Conservation (phyloP, 2,113 vertebrate genomes). For the Misgurnus anguillicaudatus region DNA sequence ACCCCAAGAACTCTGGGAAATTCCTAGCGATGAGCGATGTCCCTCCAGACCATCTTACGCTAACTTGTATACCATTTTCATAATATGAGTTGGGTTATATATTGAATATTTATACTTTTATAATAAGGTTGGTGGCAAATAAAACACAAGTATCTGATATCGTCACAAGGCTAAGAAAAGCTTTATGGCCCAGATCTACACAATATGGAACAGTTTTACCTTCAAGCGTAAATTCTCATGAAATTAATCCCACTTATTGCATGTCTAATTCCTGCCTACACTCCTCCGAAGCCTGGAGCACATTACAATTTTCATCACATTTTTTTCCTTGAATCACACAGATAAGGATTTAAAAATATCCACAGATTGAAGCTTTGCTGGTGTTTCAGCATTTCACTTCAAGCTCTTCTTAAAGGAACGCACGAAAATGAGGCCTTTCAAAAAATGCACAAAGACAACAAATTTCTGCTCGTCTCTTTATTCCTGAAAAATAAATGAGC, state of each 20-base stretch:
- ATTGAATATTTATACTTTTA: too few species aligned
- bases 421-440: conserved; percentile 28
- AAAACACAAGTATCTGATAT: too few species aligned
- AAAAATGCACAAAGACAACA: conserved; percentile 42
- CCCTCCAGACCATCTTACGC: background rate
- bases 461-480: conserved; percentile 46
- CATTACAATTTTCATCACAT: conserved; percentile 3
- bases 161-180: too few species aligned
- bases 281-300: conserved; percentile 1
- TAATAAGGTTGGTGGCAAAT: too few species aligned
- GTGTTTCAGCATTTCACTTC: background rate
- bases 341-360: conserved; percentile 38
- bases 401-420: background rate
- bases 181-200: background rate
- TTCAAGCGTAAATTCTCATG: conserved; percentile 13
- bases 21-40: background rate
- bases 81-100: too few species aligned
- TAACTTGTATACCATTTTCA: background rate
- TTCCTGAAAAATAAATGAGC: conserved; percentile 31
- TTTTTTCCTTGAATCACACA: conserved; percentile 9
- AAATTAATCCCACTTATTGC: conserved; percentile 30
- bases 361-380: background rate
- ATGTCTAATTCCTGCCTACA: conserved; percentile 34
- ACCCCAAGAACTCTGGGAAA: background rate
- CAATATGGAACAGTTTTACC: conserved; percentile 8